phyloP scores from a whole-genome alignment of 2,113 vertebrate genomes.

The Sylvilagus bachmani region DNA sequence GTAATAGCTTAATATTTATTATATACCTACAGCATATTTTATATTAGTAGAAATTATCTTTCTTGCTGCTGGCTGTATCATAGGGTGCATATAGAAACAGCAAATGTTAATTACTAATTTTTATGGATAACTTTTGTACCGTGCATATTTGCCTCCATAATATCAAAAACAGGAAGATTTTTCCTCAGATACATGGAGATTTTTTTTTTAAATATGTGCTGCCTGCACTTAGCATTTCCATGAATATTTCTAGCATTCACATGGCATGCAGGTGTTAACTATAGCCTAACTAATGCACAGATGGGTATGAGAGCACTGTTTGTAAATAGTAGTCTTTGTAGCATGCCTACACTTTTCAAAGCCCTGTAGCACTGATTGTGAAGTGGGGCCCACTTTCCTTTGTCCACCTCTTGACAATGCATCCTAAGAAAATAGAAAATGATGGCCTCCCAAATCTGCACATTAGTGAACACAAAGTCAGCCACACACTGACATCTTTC shows the following conservation, averaged over 20 bases:
- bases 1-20: conserved; percentile 29
- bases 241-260: conserved; percentile 56
- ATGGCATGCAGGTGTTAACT: conserved; percentile 51
- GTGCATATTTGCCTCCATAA: conserved; percentile 17
- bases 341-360: conserved; percentile 12
- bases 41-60: not conserved
- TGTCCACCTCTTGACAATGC: conserved; percentile 48
- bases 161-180: conserved; percentile 2
- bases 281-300: conserved; percentile 19
- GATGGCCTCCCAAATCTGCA: conserved; percentile 73
- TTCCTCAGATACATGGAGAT: not conserved
- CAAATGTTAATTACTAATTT: conserved; percentile 51
- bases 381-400: conserved; percentile 25
- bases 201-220: not conserved
- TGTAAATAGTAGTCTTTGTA: conserved; percentile 42
- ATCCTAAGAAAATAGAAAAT: conserved; percentile 70
- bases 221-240: not conserved
- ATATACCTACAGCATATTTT: not conserved
- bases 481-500: conserved; percentile 78
- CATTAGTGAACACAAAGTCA: conserved; percentile 80
- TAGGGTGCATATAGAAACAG: not conserved
- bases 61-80: not conserved
- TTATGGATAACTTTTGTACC: conserved; percentile 10
- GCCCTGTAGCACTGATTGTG: not conserved
- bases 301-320: conserved; percentile 1